A percentile compares a stretch with the other conserved stretches of the same genome.
Conservation (phyloP, 1,140 invertebrate genomes). For the Scaptomyza graminum region DNA sequence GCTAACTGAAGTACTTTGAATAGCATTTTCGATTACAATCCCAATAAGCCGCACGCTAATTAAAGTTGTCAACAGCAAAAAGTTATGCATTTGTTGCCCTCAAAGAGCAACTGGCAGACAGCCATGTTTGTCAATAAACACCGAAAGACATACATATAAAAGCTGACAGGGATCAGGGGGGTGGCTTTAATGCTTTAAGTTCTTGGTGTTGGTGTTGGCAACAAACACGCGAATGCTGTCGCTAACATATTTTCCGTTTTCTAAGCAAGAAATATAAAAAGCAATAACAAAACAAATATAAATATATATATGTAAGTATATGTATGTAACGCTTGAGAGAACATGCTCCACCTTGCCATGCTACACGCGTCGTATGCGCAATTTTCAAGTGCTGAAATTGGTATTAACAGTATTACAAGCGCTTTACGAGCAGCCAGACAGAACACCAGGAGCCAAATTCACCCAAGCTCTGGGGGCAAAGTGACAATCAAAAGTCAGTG, state of each 20-base stretch:
- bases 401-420: conserved; percentile 77
- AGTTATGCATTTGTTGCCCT: conserved; percentile 19
- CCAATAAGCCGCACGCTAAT: conserved; percentile 47
- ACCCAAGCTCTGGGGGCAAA: conserved; percentile 10
- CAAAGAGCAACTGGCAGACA: neutral
- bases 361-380: conserved; percentile 73
- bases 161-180: conserved; percentile 16
- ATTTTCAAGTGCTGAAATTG: conserved; percentile 79
- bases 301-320: neutral
- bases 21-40: conserved; percentile 7
- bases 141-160: conserved; percentile 52
- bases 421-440: conserved; percentile 67
- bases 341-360: conserved; percentile 23
- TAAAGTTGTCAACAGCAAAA: conserved; percentile 40
- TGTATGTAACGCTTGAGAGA: conserved; percentile 28
- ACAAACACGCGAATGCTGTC: conserved; percentile 52
- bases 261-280: conserved; percentile 41
- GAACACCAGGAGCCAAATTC: conserved; percentile 8
- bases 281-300: conserved; percentile 28
- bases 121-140: conserved; percentile 58
- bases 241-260: conserved; percentile 75
- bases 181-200: conserved; percentile 12
- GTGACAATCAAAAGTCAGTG: conserved; percentile 47
- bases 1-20: neutral
- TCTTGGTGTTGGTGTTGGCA: conserved; percentile 9